A percentile compares a stretch with the other conserved stretches of the same genome.
These are phyloP conservation scores for Neomonachus schauinslandi DNA, from an alignment of 2,113 vertebrate species.

Conservation along the genomic window DNA sequence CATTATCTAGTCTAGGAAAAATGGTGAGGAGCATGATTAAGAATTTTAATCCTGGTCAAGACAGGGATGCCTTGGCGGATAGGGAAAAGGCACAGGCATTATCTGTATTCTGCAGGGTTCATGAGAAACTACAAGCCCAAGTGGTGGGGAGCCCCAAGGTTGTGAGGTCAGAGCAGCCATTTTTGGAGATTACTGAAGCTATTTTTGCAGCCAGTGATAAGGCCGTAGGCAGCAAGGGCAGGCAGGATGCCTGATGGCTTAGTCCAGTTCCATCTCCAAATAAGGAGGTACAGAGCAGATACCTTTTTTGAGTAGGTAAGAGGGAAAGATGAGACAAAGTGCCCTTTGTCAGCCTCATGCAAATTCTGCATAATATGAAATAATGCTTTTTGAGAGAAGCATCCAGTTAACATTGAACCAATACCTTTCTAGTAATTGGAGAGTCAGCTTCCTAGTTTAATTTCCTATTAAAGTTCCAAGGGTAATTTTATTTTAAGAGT, in stretches of 20 bases:
- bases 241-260: slow-evolving; percentile 84
- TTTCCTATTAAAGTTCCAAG: slow-evolving; percentile 54
- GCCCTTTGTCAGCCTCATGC: slow-evolving; percentile 64
- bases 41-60: slow-evolving; percentile 58
- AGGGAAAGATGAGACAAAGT: slow-evolving; percentile 64
- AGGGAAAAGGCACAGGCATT: slow-evolving; percentile 15
- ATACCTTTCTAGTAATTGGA: slow-evolving; percentile 36
- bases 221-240: slow-evolving; percentile 82
- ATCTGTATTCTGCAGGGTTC: slow-evolving; percentile 48
- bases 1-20: slow-evolving; percentile 33
- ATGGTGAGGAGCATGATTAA: background rate
- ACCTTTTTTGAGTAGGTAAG: slow-evolving; percentile 87
- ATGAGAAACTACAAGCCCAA: slow-evolving; percentile 58
- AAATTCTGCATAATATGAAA: slow-evolving; percentile 79
- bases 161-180: slow-evolving; percentile 74
- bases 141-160: slow-evolving; percentile 20
- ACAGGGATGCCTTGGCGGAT: slow-evolving; percentile 7
- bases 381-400: slow-evolving; percentile 74
- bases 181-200: slow-evolving; percentile 85
- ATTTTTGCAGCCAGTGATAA: slow-evolving; percentile 90
- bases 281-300: slow-evolving; percentile 85
- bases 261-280: slow-evolving; percentile 85
- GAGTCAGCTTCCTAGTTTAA: slow-evolving; percentile 48
- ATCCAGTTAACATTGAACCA: slow-evolving; percentile 60
- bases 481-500: slow-evolving; percentile 61